Percentiles rank a stretch among this genome's conserved stretches.
phyloP scores from a whole-genome alignment of 2,888 invertebrate species.

The Caenorhabditis sp. region DNA sequence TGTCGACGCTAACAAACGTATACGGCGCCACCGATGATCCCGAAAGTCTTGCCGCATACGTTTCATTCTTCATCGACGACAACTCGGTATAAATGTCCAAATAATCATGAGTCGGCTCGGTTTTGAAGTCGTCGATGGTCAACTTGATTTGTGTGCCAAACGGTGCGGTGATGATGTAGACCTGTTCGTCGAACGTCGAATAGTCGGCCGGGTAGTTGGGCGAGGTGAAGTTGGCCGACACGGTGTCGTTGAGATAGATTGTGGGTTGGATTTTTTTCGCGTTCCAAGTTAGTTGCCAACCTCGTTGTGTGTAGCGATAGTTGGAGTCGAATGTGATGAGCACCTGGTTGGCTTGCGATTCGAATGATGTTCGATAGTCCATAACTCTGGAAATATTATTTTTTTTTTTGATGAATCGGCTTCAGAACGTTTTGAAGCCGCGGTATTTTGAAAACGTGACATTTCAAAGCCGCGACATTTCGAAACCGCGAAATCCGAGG shows the following conservation, averaged over 20 bases:
- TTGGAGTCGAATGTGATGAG: constrained; percentile 20
- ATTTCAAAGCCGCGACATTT: no score
- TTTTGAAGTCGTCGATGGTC: constrained; percentile 32
- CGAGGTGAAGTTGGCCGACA: constrained; percentile 81
- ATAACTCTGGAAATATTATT: constrained; percentile 10
- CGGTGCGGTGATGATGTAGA: constrained; percentile 21
- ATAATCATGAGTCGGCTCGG: constrained; percentile 18
- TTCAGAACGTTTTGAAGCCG: no score
- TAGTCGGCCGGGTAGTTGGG: constrained; percentile 89
- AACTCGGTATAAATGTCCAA: constrained; percentile 23
- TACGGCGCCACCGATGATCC: not conserved
- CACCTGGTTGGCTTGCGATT: constrained; percentile 22
- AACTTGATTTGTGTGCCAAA: constrained; percentile 29
- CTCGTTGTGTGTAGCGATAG: constrained; percentile 77
- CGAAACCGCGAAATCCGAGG: no score
- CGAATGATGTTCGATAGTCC: constrained; percentile 11
- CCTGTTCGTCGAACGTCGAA: constrained; percentile 70
- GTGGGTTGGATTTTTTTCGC: constrained; percentile 22
- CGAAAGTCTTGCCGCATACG: not conserved
- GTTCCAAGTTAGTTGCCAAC: constrained; percentile 79
- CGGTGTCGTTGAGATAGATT: constrained; percentile 75
- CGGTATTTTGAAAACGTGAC: no score
- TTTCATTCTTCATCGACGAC: not conserved
- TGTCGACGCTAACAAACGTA: not conserved
- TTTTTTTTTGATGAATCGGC: not conserved